Base-by-base conservation (phyloP, 2,888 invertebrate genomes). In the Drosophila hamatofila region DNA sequence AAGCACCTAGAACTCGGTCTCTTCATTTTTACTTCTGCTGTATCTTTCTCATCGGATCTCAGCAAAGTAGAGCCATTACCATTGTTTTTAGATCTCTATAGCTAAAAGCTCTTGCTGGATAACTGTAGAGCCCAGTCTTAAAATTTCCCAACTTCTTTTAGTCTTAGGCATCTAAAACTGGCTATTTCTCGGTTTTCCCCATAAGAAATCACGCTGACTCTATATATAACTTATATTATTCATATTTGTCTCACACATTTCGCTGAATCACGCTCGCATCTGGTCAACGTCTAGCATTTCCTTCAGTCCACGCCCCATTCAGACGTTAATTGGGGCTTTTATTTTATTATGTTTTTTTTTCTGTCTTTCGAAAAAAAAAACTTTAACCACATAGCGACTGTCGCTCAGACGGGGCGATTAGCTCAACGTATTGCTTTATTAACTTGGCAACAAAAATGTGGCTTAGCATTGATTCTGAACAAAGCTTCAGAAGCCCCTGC, bases 401-500 rank as follows among this genome's bases (percentile, higher is more conserved):
- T 18, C 67, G 58, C 54, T 81, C 74, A 64, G 42, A 63, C 57
- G 68, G 59, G 70, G 46, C 74, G 59, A 57, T 60, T 62, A 55
- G 30, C 25, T 25, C 5, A 39, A n/a, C 37, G 52, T 41, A 58
- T 63, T 82, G 61, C 12, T 44, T 23, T 44, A 58, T 66, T 66
- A 71, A 65, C 67, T 68, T 64, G 83, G 51, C 76, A 78, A 30
- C 48, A 60, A 66, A 78, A 82, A 79, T 86, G 78, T 74, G 77
- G 81, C 80, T 75, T 75, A 80, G 30, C 80, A 72, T 75, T 80
- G 75, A 65, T 72, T 64, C 54, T 51, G 33, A 23, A 33, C 39
- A 57, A 42, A 48, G 27, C 27, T n/a, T 7, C 8, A 42, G 21
- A 39, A n/a, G 23, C 27, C 18, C 55, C 41, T 2, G 23, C 48